phyloP scores from a whole-genome alignment of 2,797 vertebrate genomes.

The Todus mexicanus region DNA sequence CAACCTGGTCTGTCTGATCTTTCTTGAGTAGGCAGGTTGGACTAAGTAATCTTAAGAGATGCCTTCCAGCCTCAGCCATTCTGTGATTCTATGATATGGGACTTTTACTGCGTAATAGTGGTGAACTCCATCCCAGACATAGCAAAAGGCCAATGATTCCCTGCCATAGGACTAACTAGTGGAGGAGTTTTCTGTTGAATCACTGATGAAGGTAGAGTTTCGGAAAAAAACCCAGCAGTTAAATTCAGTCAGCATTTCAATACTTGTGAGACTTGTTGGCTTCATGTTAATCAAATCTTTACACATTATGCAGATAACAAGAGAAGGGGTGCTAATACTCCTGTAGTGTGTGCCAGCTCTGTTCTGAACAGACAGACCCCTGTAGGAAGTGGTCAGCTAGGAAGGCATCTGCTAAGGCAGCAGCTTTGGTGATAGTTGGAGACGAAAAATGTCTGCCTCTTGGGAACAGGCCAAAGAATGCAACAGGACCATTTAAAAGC shows the following conservation, averaged over 20 bases:
- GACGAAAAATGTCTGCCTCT: background rate
- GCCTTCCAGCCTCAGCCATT: background rate
- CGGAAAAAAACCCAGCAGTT: background rate
- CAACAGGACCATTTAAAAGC: background rate
- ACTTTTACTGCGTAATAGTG: background rate
- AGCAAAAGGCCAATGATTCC: background rate
- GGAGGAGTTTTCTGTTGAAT: background rate
- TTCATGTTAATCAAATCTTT: background rate
- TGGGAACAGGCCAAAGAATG: background rate
- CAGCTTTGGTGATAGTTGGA: background rate
- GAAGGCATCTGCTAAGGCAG: background rate
- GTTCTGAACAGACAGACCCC: background rate
- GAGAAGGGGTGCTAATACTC: background rate
- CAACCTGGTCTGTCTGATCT: background rate
- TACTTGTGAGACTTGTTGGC: background rate
- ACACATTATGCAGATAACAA: background rate
- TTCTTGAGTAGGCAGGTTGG: background rate
- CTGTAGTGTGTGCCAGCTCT: background rate
- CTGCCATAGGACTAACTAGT: background rate
- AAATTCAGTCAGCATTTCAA: background rate
- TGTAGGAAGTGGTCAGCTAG: background rate
- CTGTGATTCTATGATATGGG: background rate
- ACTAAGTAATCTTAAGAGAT: background rate
- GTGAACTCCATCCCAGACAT: background rate
- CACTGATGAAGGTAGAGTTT: background rate